A percentile compares a stretch with the other conserved stretches of the same genome.
Evolutionary conservation across 2,797 vertebrate genomes (phyloP).

Genomic region (Enteromius mattozi): DNA sequence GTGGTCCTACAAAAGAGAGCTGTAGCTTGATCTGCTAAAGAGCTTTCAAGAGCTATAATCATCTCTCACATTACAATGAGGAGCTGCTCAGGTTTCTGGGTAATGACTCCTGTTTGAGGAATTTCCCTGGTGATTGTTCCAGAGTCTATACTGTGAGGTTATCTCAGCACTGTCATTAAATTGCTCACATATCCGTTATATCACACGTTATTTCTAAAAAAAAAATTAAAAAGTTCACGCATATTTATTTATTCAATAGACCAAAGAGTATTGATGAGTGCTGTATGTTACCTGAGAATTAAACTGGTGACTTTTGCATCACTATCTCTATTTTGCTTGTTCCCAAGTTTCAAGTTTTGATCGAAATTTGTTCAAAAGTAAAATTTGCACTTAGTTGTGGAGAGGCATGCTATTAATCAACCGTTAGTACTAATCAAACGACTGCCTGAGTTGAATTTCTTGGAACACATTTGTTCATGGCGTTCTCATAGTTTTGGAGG

Average conservation of each 20-base stretch:
- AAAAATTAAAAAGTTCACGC: not conserved
- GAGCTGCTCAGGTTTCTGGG: constrained; percentile 68
- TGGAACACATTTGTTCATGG: constrained; percentile 12
- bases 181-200: constrained; percentile 16
- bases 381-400: not conserved
- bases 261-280: not conserved
- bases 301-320: not conserved
- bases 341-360: not conserved
- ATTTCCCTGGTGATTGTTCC: constrained; percentile 75
- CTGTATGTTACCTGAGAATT: not conserved
- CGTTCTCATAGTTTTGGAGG: not conserved
- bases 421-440: not conserved
- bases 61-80: constrained; percentile 68
- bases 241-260: not conserved
- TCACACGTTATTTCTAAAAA: not conserved
- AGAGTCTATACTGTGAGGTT: constrained; percentile 57
- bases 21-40: constrained; percentile 69
- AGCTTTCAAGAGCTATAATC: constrained; percentile 65
- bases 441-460: constrained; percentile 15
- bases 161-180: constrained; percentile 19
- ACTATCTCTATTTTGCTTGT: not conserved
- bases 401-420: not conserved
- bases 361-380: not conserved
- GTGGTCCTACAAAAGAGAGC: constrained; percentile 69
- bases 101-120: constrained; percentile 76